phyloP scores from a whole-genome alignment of 2,888 invertebrate genomes.

The Smittia sp. region DNA sequence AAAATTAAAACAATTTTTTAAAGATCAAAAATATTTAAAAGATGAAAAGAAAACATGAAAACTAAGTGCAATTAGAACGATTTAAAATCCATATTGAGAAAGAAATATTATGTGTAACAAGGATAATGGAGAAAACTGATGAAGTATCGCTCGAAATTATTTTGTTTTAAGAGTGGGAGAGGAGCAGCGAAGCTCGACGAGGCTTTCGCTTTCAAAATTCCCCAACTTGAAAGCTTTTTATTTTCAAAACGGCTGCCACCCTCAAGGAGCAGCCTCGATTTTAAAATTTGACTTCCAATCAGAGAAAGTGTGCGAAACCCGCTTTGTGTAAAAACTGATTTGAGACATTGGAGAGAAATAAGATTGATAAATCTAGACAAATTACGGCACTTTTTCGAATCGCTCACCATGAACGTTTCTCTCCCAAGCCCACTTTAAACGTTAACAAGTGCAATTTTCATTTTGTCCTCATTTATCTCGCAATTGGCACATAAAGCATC shows the following conservation, averaged over 20 bases:
- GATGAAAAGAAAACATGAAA: slow-evolving; percentile 26
- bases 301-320: too few species aligned
- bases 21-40: slow-evolving; percentile 31
- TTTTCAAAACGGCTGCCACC: too few species aligned
- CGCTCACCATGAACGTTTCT: background rate
- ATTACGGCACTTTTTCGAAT: background rate
- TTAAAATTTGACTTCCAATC: too few species aligned
- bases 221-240: too few species aligned
- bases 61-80: slow-evolving; percentile 41
- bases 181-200: too few species aligned
- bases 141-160: background rate
- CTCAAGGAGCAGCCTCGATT: too few species aligned
- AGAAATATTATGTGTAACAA: slow-evolving; percentile 37
- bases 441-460: slow-evolving; percentile 33
- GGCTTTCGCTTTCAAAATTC: too few species aligned
- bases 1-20: slow-evolving; percentile 39
- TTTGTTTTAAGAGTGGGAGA: background rate
- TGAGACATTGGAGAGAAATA: slow-evolving; percentile 34
- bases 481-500: slow-evolving; percentile 36
- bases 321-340: slow-evolving; percentile 31
- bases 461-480: background rate
- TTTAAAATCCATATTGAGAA: slow-evolving; percentile 26
- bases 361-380: slow-evolving; percentile 38
- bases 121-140: slow-evolving; percentile 14
- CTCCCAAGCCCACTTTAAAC: background rate